Evolutionary conservation across 2,888 invertebrate species (phyloP).

Genomic region (Phyto melanocephala): DNA sequence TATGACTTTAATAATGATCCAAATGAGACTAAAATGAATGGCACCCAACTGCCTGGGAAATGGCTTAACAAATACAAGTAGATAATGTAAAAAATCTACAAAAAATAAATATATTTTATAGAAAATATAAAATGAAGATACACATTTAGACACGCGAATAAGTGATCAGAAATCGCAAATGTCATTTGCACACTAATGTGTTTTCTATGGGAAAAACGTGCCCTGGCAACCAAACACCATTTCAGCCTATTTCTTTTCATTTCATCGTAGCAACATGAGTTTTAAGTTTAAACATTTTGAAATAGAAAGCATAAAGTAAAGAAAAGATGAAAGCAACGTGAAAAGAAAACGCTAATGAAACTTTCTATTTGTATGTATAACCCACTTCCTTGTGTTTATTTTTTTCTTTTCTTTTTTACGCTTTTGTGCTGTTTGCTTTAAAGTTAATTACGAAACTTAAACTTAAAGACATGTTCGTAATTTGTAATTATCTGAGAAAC

Average conservation of each 20-base stretch:
- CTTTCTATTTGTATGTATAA: neutral
- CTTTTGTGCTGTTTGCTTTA: neutral
- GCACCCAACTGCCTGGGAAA: neutral
- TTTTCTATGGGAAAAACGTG: constrained; percentile 29
- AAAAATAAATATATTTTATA: neutral
- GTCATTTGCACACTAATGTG: constrained; percentile 27
- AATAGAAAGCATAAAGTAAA: too few species aligned
- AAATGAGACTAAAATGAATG: neutral
- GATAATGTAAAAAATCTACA: neutral
- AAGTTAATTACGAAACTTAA: constrained; percentile 5
- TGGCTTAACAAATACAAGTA: neutral
- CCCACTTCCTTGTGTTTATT: neutral
- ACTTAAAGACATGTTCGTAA: constrained; percentile 2
- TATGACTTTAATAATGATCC: neutral
- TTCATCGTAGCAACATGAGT: too few species aligned
- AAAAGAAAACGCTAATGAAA: constrained; percentile 5
- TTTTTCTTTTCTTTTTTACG: neutral
- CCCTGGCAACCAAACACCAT: constrained; percentile 8
- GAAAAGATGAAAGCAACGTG: neutral
- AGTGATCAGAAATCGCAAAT: constrained; percentile 19
- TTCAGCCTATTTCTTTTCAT: neutral
- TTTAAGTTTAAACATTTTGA: too few species aligned
- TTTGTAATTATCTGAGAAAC: neutral
- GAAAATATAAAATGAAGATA: neutral
- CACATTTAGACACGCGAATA: neutral